phyloP scores from a whole-genome alignment of 2,113 vertebrate genomes.

The Pelecanus crispus region DNA sequence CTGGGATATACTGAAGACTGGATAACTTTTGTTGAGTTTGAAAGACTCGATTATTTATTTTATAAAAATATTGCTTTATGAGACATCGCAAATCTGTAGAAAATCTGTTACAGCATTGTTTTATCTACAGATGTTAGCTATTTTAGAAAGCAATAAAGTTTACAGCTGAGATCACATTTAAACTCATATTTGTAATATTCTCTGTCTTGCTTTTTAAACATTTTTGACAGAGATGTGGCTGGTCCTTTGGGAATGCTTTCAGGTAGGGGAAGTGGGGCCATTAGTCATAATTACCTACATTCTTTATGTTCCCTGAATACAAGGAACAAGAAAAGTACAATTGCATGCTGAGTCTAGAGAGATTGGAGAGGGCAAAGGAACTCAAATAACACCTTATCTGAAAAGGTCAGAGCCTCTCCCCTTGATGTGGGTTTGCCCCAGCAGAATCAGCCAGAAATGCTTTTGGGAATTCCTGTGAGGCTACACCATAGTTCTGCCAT shows the following conservation, averaged over 20 bases:
- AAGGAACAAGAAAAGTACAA: not conserved
- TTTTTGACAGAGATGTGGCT: not conserved
- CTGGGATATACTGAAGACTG: not conserved
- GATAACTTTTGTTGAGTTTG: not conserved
- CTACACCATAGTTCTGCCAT: accelerated
- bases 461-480: not conserved
- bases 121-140: not conserved
- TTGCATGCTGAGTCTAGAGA: not conserved
- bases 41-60: not conserved
- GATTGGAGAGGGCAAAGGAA: not conserved
- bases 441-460: not conserved
- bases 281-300: not conserved
- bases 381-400: not conserved
- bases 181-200: not conserved
- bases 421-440: not conserved
- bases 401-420: not conserved
- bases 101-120: not conserved
- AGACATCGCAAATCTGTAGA: not conserved
- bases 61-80: not conserved
- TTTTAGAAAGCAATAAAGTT: not conserved
- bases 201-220: not conserved
- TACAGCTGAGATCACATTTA: not conserved
- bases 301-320: not conserved
- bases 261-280: not conserved
- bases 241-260: not conserved